Evolutionary conservation across 2,113 vertebrate genomes (phyloP).

Genomic region (Campylomormyrus tamandua): DNA sequence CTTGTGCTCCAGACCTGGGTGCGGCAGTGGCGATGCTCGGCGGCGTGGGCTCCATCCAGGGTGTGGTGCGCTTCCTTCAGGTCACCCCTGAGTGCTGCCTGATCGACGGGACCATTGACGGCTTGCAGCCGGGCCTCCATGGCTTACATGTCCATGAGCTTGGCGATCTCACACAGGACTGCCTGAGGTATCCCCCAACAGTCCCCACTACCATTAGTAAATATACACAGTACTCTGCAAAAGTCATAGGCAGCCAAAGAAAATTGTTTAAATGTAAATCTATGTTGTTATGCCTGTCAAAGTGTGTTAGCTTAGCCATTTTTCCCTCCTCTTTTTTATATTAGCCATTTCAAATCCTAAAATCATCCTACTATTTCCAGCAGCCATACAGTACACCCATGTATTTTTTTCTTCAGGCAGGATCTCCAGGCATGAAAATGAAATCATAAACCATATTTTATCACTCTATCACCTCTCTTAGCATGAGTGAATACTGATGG

Average conservation of each 20-base stretch:
- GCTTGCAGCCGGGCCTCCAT: slow-evolving; percentile 69
- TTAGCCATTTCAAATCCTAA: background rate
- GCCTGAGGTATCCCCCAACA: slow-evolving; percentile 58
- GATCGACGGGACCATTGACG: slow-evolving; percentile 79
- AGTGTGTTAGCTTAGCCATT: background rate
- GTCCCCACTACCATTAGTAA: background rate
- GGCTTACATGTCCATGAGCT: slow-evolving; percentile 77
- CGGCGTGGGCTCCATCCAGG: slow-evolving; percentile 54
- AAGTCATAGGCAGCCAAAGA: background rate
- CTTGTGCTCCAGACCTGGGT: slow-evolving; percentile 56
- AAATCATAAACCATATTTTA: background rate
- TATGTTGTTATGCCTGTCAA: background rate
- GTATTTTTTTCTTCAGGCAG: background rate
- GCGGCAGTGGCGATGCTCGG: slow-evolving; percentile 75
- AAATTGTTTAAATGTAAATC: background rate
- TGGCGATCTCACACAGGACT: slow-evolving; percentile 70
- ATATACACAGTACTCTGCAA: background rate
- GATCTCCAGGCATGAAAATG: background rate
- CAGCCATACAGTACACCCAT: background rate
- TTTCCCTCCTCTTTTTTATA: no score
- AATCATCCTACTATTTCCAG: background rate
- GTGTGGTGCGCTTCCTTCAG: slow-evolving; percentile 80
- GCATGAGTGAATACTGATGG: background rate
- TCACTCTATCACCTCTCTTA: background rate
- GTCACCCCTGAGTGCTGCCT: slow-evolving; percentile 62